Evolutionary conservation across 2,888 invertebrate species (phyloP), one percentile per base, ranked within the genome.

Genomic region (Drosophila fulvimacula): DNA sequence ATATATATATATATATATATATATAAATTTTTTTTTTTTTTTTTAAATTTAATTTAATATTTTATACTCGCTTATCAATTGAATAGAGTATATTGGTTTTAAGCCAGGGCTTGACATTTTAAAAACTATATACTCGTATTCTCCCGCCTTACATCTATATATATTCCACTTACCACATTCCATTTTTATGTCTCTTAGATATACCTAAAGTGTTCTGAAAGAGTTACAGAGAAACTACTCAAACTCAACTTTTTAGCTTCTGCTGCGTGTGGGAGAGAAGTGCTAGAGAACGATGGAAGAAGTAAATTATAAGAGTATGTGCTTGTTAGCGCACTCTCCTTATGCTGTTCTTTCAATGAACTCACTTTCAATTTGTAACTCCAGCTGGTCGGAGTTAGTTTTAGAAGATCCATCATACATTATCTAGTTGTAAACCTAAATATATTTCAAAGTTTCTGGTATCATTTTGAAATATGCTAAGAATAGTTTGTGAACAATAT

Each of bases 31-130:
- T n/a, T 2, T 6, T n/a, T 6, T 46, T n/a, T 44, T 4, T n/a
- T 21, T 13, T 5, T 27, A 5, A 30, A 30, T 10, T 1, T 10
- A 10, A 30, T 30, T 10, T 30, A 10, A 30, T 17, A 9, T 17
- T 46, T 11, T 11, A n/a, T 46, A 11, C 27, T 27, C 27, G 11
- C 7, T 27, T 11, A 5, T 1, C 5, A 11, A 11, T 1, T 17
- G 5, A 5, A 48, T 1, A 48, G 30, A 30, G 17, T 27, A 11
- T 17, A 48, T 48, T 30, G 17, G 30, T 1, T 17, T 46, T 27
- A 0, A 10, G 24, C 1, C 17, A 42, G 4, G 1, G 17, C 4
- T 5, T 0, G 19, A n/a, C n/a, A n/a, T n/a, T n/a, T n/a, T n/a
- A n/a, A 7, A 15, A 21, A 24, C 38, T 44, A 24, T n/a, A n/a